Percentiles rank a stretch among this genome's conserved stretches.
Conservation (phyloP, 2,888 invertebrate genomes). For the Cyclophora punctaria region DNA sequence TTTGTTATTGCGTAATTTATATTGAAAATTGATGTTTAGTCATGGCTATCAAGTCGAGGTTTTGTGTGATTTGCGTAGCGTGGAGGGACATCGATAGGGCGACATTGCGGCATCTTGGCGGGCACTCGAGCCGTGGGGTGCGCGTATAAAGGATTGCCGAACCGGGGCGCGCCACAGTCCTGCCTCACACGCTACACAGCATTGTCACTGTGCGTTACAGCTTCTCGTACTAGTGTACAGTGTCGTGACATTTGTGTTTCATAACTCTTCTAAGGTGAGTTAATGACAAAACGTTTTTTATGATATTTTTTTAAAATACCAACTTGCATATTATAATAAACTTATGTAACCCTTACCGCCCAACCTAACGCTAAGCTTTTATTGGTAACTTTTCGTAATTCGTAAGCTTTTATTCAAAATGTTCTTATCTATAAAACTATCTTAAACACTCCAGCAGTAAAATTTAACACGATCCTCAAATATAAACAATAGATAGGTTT, state of each 20-base stretch:
- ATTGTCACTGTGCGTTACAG: conserved; percentile 33
- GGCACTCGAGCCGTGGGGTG: conserved; percentile 46
- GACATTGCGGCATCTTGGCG: conserved; percentile 54
- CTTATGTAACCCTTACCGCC: no score
- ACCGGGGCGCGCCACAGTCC: conserved; percentile 57
- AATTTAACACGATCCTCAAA: no score
- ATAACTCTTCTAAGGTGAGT: conserved; percentile 46
- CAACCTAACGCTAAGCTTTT: no score
- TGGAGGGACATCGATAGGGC: conserved; percentile 46
- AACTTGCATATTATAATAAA: no score
- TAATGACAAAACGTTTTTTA: background rate
- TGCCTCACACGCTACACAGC: conserved; percentile 37
- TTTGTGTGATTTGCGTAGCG: conserved; percentile 26
- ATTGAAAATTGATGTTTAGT: conserved; percentile 30
- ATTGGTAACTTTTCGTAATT: no score
- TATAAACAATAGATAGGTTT: no score
- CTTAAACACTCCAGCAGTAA: no score
- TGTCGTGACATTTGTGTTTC: conserved; percentile 49
- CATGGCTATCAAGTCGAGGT: conserved; percentile 36
- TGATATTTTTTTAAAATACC: no score
- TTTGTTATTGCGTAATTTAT: conserved; percentile 19
- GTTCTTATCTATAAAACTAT: no score
- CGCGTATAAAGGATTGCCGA: conserved; percentile 52
- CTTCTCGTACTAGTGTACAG: conserved; percentile 38
- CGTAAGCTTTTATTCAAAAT: no score